These are phyloP conservation scores for Tipula lateralis DNA, from an alignment of 2,888 invertebrate genomes.

Conservation along the genomic window DNA sequence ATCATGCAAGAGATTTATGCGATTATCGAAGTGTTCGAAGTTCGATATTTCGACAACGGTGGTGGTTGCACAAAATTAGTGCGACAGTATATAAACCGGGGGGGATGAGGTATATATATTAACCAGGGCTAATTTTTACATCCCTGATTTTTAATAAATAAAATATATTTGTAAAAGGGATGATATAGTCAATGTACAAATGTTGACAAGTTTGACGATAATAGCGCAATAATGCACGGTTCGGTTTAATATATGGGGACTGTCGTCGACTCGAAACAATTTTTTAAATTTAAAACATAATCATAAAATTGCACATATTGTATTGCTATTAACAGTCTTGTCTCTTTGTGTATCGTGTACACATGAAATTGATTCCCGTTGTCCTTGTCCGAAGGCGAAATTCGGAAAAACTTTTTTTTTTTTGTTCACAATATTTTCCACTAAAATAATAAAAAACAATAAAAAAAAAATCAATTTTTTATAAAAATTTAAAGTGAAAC, in stretches of 20 bases:
- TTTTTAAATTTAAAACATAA: conserved; percentile 13
- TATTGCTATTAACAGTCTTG: conserved; percentile 1
- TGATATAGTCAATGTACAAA: neutral
- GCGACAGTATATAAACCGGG: no score
- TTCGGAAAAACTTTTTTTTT: no score
- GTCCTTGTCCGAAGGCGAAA: neutral
- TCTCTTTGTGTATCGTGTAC: neutral
- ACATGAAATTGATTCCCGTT: conserved; percentile 13
- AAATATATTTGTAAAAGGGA: neutral
- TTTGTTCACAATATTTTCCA: neutral
- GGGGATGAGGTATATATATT: neutral
- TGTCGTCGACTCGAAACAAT: neutral
- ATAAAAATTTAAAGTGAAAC: neutral
- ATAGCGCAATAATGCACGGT: conserved; percentile 19
- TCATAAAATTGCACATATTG: conserved; percentile 24
- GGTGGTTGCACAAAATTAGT: neutral
- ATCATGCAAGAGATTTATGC: neutral
- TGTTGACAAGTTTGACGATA: conserved; percentile 19
- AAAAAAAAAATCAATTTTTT: conserved; percentile 20
- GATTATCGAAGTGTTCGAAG: neutral
- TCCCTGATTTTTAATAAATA: neutral
- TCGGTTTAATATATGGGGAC: neutral
- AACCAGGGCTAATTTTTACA: neutral
- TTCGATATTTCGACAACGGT: neutral
- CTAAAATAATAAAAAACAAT: conserved; percentile 24